A percentile compares a stretch with the other conserved stretches of the same genome.
Conservation (phyloP, 1,140 invertebrate species). For the Drosophila pseudoananassae region DNA sequence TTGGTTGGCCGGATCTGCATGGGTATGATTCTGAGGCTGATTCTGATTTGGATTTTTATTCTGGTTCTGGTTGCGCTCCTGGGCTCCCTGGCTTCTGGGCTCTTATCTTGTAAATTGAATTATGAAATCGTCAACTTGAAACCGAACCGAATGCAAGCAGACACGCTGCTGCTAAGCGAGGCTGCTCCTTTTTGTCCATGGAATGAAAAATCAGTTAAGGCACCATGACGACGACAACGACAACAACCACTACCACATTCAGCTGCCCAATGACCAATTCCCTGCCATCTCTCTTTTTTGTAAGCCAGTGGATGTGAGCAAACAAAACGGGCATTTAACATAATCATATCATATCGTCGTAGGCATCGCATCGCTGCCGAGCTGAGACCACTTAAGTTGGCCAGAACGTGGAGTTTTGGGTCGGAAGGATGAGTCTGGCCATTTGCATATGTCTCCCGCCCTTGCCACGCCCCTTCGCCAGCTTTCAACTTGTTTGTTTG, state of each 20-base stretch:
- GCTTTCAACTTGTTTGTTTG: constrained; percentile 40
- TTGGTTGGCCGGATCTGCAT: constrained; percentile 49
- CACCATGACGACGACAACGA: constrained; percentile 67
- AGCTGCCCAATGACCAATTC: constrained; percentile 75
- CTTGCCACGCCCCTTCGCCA: constrained; percentile 4
- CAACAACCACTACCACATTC: constrained; percentile 24
- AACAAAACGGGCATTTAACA: constrained; percentile 81
- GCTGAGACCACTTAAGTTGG: constrained; percentile 75
- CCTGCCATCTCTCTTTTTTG: constrained; percentile 16
- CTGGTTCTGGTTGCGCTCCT: constrained; percentile 35
- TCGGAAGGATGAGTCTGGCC: constrained; percentile 64
- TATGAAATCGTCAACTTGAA: constrained; percentile 83
- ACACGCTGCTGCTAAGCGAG: constrained; percentile 14
- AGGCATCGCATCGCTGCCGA: constrained; percentile 69
- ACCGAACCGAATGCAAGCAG: constrained; percentile 69
- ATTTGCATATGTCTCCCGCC: constrained; percentile 72
- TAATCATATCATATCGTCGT: constrained; percentile 80
- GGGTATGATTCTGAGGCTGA: constrained; percentile 20
- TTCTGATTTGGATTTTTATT: constrained; percentile 21
- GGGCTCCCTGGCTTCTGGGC: constrained; percentile 26
- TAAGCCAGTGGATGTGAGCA: constrained; percentile 58
- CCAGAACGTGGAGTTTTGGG: constrained; percentile 26
- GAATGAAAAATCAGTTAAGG: constrained; percentile 76
- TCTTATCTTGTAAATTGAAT: constrained; percentile 82
- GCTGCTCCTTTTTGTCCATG: constrained; percentile 74